Evolutionary conservation across 2,888 invertebrate species (phyloP).

Genomic region (Hofmannophila pseudospretella): DNA sequence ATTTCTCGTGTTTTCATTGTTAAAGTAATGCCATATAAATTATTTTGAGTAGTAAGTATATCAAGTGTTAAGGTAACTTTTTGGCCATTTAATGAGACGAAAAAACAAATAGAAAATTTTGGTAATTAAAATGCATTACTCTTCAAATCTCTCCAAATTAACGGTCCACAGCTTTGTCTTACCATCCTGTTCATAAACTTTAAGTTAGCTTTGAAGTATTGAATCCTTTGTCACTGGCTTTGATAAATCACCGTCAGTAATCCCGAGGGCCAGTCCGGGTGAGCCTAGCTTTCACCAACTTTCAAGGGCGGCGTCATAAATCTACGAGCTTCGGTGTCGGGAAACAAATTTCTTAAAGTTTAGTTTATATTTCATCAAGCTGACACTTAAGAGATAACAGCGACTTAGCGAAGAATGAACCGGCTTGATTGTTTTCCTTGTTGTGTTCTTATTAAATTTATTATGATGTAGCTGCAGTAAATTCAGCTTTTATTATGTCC

Average conservation of each 20-base stretch:
- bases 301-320: conserved; percentile 14
- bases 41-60: too few species aligned
- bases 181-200: neutral
- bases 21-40: too few species aligned
- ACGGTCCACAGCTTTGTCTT: neutral
- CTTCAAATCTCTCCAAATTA: too few species aligned
- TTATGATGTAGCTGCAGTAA: too few species aligned
- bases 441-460: neutral
- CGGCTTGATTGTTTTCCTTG: neutral
- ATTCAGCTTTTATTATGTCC: too few species aligned
- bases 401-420: neutral
- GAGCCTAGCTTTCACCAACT: conserved; percentile 11
- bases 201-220: neutral
- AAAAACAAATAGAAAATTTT: too few species aligned
- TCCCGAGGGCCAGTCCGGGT: conserved; percentile 1
- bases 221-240: conserved; percentile 7
- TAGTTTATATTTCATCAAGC: conserved; percentile 14
- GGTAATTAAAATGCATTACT: too few species aligned
- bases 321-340: conserved; percentile 4
- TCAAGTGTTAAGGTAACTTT: too few species aligned
- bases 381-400: conserved; percentile 6
- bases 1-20: too few species aligned
- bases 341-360: conserved; percentile 11
- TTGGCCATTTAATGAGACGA: too few species aligned
- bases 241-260: conserved; percentile 8